A percentile compares a stretch with the other conserved stretches of the same genome.
Evolutionary conservation across 30 jellyfish, hydroid and myxozoan species (phyloP).

Genomic region (Pelagia noctiluca): DNA sequence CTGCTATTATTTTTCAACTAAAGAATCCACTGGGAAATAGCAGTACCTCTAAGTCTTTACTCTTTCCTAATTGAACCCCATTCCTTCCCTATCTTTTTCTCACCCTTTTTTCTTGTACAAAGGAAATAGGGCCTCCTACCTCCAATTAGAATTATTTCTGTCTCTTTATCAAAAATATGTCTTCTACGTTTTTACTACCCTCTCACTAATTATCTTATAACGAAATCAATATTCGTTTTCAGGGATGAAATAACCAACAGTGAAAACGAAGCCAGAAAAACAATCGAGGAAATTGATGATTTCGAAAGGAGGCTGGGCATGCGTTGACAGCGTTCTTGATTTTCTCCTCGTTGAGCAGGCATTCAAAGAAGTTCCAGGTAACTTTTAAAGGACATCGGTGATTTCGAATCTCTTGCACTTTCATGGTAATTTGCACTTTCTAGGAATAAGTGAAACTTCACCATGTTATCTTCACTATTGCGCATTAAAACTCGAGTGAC

Average conservation of each 20-base stretch:
- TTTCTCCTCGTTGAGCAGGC: neutral
- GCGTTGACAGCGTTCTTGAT: neutral
- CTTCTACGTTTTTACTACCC: neutral
- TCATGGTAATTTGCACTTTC: neutral
- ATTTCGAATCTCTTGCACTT: too few species aligned
- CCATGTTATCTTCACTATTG: neutral
- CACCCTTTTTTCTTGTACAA: neutral
- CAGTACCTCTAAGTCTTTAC: too few species aligned
- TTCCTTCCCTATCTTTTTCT: neutral
- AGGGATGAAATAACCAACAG: constrained; percentile 25
- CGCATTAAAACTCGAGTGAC: neutral
- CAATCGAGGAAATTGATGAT: constrained; percentile 11
- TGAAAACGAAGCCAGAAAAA: constrained; percentile 26
- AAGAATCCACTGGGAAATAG: too few species aligned
- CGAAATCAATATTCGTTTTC: neutral
- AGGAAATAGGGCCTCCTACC: neutral
- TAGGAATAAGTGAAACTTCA: neutral
- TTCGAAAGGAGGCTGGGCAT: constrained; percentile 18
- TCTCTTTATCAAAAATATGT: too few species aligned
- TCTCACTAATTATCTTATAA: neutral
- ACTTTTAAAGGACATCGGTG: too few species aligned
- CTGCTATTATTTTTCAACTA: too few species aligned
- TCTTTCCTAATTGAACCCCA: neutral
- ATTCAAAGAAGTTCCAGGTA: neutral
- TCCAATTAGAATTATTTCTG: neutral